Percentiles rank a stretch among this genome's conserved stretches.
Evolutionary conservation across 2,888 invertebrate species (phyloP).

Genomic region (Cybosia mesomella): DNA sequence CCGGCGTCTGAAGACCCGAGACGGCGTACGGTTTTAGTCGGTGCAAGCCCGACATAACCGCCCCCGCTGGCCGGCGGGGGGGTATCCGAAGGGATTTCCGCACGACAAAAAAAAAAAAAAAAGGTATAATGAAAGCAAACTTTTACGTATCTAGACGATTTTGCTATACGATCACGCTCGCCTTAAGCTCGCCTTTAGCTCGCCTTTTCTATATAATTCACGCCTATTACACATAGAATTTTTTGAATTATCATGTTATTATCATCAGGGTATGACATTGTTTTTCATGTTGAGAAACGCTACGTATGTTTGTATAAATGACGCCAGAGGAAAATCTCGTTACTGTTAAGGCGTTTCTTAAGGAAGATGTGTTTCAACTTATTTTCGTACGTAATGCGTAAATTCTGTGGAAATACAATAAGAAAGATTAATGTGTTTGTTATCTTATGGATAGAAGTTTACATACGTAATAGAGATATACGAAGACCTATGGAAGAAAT

Average conservation of each 20-base stretch:
- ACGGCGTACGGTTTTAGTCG: too few relatives aligned
- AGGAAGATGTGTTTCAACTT: constrained; percentile 38
- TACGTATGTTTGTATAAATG: constrained; percentile 35
- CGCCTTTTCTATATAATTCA: too few relatives aligned
- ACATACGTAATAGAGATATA: constrained; percentile 1
- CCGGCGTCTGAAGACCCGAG: too few relatives aligned
- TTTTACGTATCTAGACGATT: too few relatives aligned
- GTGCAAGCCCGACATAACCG: too few relatives aligned
- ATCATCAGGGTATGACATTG: neutral
- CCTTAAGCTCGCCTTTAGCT: too few relatives aligned
- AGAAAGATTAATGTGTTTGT: constrained; percentile 25
- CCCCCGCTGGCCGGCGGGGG: too few relatives aligned
- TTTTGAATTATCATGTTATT: neutral
- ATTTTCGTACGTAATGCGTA: constrained; percentile 22
- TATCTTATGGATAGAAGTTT: constrained; percentile 15
- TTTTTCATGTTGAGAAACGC: constrained; percentile 18
- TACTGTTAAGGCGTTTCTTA: constrained; percentile 31
- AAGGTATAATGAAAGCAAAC: too few relatives aligned
- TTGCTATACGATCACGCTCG: too few relatives aligned
- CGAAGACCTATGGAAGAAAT: neutral
- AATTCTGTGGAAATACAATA: constrained; percentile 20
- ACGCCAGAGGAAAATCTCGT: constrained; percentile 39
- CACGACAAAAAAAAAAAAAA: too few relatives aligned
- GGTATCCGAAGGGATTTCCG: too few relatives aligned
- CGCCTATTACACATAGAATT: too few relatives aligned